Evolutionary conservation across 2,797 vertebrate species (phyloP), one percentile per base, ranked within the genome.

Genomic region (Staurois parvus): DNA sequence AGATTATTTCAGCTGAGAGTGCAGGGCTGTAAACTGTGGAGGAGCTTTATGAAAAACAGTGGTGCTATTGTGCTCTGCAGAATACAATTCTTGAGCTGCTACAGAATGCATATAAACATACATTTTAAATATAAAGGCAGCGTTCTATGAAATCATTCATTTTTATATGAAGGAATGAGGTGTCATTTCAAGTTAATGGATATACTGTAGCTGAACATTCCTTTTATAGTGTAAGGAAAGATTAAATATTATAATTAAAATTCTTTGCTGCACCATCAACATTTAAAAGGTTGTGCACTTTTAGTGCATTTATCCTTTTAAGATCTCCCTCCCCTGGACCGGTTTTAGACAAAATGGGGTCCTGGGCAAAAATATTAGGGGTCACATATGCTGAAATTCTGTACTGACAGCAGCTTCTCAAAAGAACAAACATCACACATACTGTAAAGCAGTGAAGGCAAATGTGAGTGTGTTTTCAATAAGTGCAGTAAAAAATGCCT

Each of bases 51-150:
- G 24, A 74, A 67, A 66, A 83, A 75, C 69, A 81, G 56, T 48
- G 34, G 72, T 45, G 15, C 62, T 62, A 79, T 80, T 73, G 69
- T 85, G 52, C 30, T 29, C 28, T 30, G 13, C 42, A 40, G 62
- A 81, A 69, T 59, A 81, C 70, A 85, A 81, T 40, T 62, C 42
- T 42, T 42, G 52, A 70, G 62, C 45, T 72, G 74, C 42, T 72
- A 77, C 40, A 70, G 79, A 81, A 77, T 76, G 67, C 21, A 66
- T 52, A 82, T 37, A 72, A 62, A 74, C n/a, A 29, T 68, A 9
- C 76, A 24, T 59, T 32, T 34, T 76, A 81, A 70, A 48, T 78
- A 72, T 45, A 70, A 68, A 70, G 24, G 11, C 24, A 52, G 12
- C 29, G 7, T 80, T 80, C 30, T 21, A 56, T 52, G 19, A 80